Evolutionary conservation across 2,113 vertebrate species (phyloP), one percentile per base, ranked within the genome.

Genomic region (Arenaria interpres): DNA sequence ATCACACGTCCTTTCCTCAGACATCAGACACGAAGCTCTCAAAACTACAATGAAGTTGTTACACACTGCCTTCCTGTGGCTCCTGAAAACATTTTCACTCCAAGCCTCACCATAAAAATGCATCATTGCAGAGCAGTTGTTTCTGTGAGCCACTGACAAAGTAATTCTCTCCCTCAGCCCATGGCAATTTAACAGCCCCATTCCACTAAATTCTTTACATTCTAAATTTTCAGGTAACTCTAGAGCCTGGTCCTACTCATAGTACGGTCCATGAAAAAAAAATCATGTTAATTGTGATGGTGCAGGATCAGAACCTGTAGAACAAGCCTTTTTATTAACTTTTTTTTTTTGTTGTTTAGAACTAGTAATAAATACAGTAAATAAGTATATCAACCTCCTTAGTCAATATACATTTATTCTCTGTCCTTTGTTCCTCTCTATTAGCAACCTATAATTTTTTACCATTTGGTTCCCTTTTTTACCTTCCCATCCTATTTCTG

Each of bases 31-130:
- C 1, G 30, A 64, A 74, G 54, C 57, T 86, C 64, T 68, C 54
- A 73, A 80, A 92, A 32, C 35, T 17, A 9, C 25, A 62, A 24
- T 46, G 71, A 73, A 91, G 71, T 83, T 89, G 93, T 68, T 80
- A 73, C 71, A 96, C 54, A 96, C 91, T 94, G 93, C 93, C 82
- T 96, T 96, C 94, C 81, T 95, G 92, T 93, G 96, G 96, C 57
- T 94, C 63, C 62, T 88, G 80, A 48, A 92, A 95, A 95, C 48
- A 93, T 85, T 92, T 91, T 88, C 84, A 67, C 74, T 77, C 20
- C 45, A 57, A 69, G 14, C 64, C 78, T 85, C 73, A 27, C 37
- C 62, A 79, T 20, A 41, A 86, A 94, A 87, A 85, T 24, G 19
- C 15, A 41, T n/a, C 24, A 24, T 10, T 59, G 32, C 28, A 89